phyloP scores from a whole-genome alignment of 2,113 vertebrate species.

The Ictalurus punctatus region DNA sequence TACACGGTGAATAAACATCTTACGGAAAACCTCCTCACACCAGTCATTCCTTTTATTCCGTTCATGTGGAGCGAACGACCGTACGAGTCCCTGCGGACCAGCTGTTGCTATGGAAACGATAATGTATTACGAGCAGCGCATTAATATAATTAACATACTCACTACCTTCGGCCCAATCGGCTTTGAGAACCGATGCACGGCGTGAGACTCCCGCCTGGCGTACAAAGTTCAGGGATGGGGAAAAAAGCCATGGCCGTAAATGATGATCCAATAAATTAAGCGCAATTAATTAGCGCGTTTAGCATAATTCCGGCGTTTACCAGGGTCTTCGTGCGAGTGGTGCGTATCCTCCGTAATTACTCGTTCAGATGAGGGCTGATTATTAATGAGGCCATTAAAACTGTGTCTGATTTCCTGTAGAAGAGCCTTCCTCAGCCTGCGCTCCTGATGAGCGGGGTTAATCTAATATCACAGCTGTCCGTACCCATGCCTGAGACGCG shows the following conservation, averaged over 20 bases:
- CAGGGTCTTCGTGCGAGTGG: constrained; percentile 64
- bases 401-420: constrained; percentile 63
- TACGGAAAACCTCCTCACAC: not conserved
- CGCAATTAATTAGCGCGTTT: constrained; percentile 70
- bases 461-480: constrained; percentile 36
- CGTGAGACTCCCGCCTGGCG: not conserved
- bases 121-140: too few species aligned
- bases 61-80: not conserved
- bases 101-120: not conserved
- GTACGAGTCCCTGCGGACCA: not conserved
- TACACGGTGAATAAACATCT: not conserved
- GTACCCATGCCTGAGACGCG: not conserved
- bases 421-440: constrained; percentile 48
- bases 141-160: not conserved
- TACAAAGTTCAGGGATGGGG: constrained; percentile 42
- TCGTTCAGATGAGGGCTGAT: constrained; percentile 71
- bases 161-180: not conserved
- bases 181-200: not conserved
- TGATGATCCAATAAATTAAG: constrained; percentile 64
- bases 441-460: constrained; percentile 34
- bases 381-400: constrained; percentile 76
- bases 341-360: constrained; percentile 64
- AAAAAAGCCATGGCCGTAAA: constrained; percentile 30
- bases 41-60: not conserved
- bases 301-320: constrained; percentile 67